phyloP scores from a whole-genome alignment of 2,888 invertebrate genomes.

The Didymodactylos carnosus region DNA sequence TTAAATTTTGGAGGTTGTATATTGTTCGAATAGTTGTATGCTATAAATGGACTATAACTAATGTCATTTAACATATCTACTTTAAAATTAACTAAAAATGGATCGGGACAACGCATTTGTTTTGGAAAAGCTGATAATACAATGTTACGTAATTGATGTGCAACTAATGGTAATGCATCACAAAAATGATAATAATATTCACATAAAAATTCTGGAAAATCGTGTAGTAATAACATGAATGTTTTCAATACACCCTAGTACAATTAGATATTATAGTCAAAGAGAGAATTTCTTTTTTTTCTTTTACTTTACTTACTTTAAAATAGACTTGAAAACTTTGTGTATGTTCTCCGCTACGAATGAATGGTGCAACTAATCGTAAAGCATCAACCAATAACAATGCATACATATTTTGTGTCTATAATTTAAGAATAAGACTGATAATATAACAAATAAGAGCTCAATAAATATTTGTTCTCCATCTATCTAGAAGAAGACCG shows the following conservation, averaged over 20 bases:
- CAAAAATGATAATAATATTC: constrained; percentile 98
- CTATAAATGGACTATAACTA: constrained; percentile 58
- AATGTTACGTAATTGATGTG: constrained; percentile 90
- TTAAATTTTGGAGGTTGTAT: constrained; percentile 63
- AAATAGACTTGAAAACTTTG: constrained; percentile 79
- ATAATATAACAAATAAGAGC: constrained; percentile 19
- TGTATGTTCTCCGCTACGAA: constrained; percentile 83
- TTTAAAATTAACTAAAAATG: constrained; percentile 43
- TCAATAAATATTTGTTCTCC: no score
- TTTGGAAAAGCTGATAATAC: constrained; percentile 91
- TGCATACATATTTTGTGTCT: constrained; percentile 56
- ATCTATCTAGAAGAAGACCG: no score
- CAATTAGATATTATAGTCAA: no score
- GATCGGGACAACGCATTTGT: constrained; percentile 92
- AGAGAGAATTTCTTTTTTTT: no score
- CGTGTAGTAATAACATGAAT: constrained; percentile 76
- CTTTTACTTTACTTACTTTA: no score
- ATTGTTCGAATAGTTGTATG: constrained; percentile 63
- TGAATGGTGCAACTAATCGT: constrained; percentile 83
- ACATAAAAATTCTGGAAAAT: constrained; percentile 95
- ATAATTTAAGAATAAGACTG: no score
- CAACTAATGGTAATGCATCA: constrained; percentile 95
- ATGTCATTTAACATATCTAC: constrained; percentile 76
- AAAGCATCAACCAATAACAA: constrained; percentile 83
- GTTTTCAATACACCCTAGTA: constrained; percentile 79